Conservation (phyloP, 1,140 invertebrate genomes). For the Drosophila tani region DNA sequence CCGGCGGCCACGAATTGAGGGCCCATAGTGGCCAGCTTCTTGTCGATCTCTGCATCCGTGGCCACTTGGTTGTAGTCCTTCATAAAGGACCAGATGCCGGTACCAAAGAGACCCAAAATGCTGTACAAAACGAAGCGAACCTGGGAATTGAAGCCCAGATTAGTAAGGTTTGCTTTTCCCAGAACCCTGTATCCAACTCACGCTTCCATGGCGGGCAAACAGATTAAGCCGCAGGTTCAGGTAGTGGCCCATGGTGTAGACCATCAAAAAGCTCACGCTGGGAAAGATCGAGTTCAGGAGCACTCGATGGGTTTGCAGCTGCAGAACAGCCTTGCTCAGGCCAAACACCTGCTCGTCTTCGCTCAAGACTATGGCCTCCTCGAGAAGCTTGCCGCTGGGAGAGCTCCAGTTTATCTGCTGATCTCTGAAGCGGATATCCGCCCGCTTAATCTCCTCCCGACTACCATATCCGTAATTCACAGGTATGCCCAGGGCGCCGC, state of each 20-base stretch:
- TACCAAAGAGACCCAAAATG: slow-evolving; percentile 86
- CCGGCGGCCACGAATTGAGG: slow-evolving; percentile 89
- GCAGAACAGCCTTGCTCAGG: slow-evolving; percentile 90
- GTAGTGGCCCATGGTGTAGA: slow-evolving; percentile 85
- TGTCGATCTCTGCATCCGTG: slow-evolving; percentile 88
- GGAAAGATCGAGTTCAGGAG: slow-evolving; percentile 86
- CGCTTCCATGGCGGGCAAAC: slow-evolving; percentile 85
- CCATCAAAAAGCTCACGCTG: slow-evolving; percentile 84
- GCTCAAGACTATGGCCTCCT: slow-evolving; percentile 89
- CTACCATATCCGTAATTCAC: slow-evolving; percentile 87
- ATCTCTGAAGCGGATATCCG: slow-evolving; percentile 86
- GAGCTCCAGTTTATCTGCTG: slow-evolving; percentile 87
- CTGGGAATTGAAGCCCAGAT: slow-evolving; percentile 29
- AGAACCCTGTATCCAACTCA: slow-evolving; percentile 22
- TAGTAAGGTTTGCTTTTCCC: neutral
- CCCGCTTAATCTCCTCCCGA: slow-evolving; percentile 85
- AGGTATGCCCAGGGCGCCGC: slow-evolving; percentile 88
- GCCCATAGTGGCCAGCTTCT: slow-evolving; percentile 87
- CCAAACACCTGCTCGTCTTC: slow-evolving; percentile 92
- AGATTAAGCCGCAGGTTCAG: slow-evolving; percentile 87
- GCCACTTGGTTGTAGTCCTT: slow-evolving; percentile 88
- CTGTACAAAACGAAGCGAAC: slow-evolving; percentile 87
- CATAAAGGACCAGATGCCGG: slow-evolving; percentile 87
- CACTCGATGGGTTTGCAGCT: slow-evolving; percentile 86
- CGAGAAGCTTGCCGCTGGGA: slow-evolving; percentile 87